Conservation (phyloP, 2,797 vertebrate genomes). For the Sebastolobus alascanus region DNA sequence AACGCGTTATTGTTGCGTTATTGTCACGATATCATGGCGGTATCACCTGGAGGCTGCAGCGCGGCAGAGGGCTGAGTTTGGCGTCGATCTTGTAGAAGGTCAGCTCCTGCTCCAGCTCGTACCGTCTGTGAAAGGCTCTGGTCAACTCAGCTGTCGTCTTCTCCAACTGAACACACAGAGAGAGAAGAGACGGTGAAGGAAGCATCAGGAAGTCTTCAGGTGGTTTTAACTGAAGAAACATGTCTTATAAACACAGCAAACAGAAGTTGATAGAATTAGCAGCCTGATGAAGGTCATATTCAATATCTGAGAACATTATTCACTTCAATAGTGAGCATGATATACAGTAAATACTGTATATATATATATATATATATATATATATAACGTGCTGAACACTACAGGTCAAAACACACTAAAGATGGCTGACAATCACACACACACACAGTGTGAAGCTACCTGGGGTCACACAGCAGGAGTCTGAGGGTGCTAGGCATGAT, state of each 20-base stretch:
- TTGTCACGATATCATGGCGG: too few species aligned
- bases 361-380: too few species aligned
- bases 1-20: too few species aligned
- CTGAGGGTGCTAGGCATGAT: conserved; percentile 22
- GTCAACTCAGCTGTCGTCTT: conserved; percentile 19
- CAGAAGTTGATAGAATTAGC: too few species aligned
- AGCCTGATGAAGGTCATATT: too few species aligned
- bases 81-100: conserved; percentile 19
- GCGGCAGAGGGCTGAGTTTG: not conserved
- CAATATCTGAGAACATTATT: too few species aligned
- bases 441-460: conserved; percentile 9
- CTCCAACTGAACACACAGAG: conserved; percentile 24
- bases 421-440: too few species aligned
- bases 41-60: not conserved
- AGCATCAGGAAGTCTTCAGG: too few species aligned
- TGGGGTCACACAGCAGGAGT: not conserved
- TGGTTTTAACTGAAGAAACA: too few species aligned
- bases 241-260: not conserved
- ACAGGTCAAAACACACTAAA: not conserved
- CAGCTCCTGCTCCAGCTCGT: conserved; percentile 33
- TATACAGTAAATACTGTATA: too few species aligned
- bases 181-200: conserved; percentile 9
- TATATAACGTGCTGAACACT: too few species aligned
- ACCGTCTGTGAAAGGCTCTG: conserved; percentile 15
- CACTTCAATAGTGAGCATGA: too few species aligned